Conservation (phyloP, 2,113 vertebrate genomes). For the Chionomys nivalis region DNA sequence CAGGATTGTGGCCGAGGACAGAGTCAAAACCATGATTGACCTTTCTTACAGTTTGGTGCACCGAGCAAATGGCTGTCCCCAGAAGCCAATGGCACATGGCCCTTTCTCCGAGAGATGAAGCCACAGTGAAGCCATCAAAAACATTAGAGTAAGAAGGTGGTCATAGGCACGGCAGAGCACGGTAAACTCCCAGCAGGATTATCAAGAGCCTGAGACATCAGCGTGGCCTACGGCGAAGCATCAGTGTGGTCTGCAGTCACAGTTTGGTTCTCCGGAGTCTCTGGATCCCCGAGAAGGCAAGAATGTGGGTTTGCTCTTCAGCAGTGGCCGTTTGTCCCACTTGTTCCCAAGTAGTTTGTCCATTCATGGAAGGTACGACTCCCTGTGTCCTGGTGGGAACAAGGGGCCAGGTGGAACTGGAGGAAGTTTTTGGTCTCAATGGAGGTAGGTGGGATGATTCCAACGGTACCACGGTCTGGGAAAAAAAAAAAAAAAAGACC, state of each 20-base stretch:
- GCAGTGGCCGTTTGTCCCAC: conserved; percentile 9
- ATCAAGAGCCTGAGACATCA: conserved; percentile 30
- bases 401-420: background rate
- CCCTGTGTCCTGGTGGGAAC: background rate
- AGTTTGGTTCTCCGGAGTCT: conserved; percentile 71
- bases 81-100: conserved; percentile 63
- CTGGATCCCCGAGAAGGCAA: conserved; percentile 69
- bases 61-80: conserved; percentile 33
- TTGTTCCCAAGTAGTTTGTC: conserved; percentile 69
- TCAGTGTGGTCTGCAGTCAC: conserved; percentile 63
- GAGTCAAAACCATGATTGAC: conserved; percentile 30
- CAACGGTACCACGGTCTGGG: conserved; percentile 89
- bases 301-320: conserved; percentile 42
- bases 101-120: conserved; percentile 56
- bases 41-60: background rate
- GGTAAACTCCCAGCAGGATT: conserved; percentile 31
- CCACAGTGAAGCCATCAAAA: conserved; percentile 51
- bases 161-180: conserved; percentile 46
- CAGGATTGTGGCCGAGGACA: conserved; percentile 69
- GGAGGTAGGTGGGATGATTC: conserved; percentile 89
- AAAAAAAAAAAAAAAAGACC: conserved; percentile 60
- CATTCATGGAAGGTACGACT: conserved; percentile 63
- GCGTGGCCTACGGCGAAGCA: conserved; percentile 11
- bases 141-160: conserved; percentile 58
- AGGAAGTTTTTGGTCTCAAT: conserved; percentile 79